Percentiles rank a stretch among this genome's conserved stretches.
phyloP scores from a whole-genome alignment of 2,113 vertebrate species.

The Hypanus sabinus region DNA sequence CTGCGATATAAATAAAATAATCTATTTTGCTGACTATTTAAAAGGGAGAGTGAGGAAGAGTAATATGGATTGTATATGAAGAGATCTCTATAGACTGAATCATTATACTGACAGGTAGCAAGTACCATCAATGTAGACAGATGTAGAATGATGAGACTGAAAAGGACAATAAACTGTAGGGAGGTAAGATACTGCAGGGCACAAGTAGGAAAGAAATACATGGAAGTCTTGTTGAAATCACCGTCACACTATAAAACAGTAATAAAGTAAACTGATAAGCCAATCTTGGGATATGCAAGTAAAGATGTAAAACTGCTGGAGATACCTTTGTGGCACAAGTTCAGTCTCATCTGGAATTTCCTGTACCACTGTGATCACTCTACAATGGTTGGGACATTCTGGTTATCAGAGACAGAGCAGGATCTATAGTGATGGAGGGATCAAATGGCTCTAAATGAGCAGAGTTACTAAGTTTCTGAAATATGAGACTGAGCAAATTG shows the following conservation, averaged over 20 bases:
- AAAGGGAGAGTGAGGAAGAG: neutral
- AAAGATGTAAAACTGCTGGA: too few species aligned
- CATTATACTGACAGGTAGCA: neutral
- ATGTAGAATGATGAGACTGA: neutral
- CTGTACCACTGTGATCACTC: too few species aligned
- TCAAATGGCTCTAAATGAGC: neutral
- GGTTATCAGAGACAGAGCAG: neutral
- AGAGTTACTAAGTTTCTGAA: neutral
- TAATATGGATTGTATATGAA: neutral
- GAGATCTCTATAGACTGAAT: neutral
- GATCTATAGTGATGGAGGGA: neutral
- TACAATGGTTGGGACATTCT: neutral
- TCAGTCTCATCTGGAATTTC: too few species aligned
- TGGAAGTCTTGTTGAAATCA: too few species aligned
- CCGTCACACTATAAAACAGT: too few species aligned
- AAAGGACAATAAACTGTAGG: neutral
- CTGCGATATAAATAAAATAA: neutral
- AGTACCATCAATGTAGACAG: neutral
- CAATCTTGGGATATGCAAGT: too few species aligned
- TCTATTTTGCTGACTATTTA: neutral
- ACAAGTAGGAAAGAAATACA: neutral
- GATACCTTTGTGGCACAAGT: too few species aligned
- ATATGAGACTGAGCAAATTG: neutral
- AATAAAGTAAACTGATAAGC: too few species aligned
- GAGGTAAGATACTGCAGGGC: neutral